Evolutionary conservation across 2,888 invertebrate genomes (phyloP).

Genomic region (Anthrax anthrax): DNA sequence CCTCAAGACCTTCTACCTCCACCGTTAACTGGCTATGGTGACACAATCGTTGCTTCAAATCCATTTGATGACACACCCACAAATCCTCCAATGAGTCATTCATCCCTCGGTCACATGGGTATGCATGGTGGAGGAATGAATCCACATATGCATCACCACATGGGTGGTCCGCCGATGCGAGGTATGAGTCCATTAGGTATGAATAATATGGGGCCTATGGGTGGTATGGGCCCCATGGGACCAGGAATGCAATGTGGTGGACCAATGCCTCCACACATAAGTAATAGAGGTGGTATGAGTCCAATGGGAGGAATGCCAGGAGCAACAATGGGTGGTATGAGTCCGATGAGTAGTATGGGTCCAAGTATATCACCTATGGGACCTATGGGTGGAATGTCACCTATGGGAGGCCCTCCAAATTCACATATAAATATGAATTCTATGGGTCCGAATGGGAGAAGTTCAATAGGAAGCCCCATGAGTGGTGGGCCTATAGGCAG

Average conservation of each 20-base stretch:
- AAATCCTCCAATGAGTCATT: conserved; percentile 36
- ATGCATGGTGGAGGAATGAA: conserved; percentile 23
- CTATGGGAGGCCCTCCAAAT: conserved; percentile 50
- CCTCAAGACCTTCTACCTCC: conserved; percentile 68
- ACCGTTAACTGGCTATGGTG: conserved; percentile 74
- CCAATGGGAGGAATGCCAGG: conserved; percentile 37
- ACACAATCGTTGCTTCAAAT: conserved; percentile 87
- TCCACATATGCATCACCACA: conserved; percentile 28
- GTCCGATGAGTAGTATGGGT: conserved; percentile 41
- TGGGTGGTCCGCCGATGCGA: conserved; percentile 40
- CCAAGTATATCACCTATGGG: conserved; percentile 50
- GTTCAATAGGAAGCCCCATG: conserved; percentile 59
- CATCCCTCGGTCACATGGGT: conserved; percentile 20
- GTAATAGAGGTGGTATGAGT: conserved; percentile 35
- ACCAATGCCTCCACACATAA: conserved; percentile 14
- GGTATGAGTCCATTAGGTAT: conserved; percentile 39
- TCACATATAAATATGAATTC: conserved; percentile 50
- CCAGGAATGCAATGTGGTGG: conserved; percentile 16
- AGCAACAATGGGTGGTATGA: conserved; percentile 34
- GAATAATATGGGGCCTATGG: conserved; percentile 41
- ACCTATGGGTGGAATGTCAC: conserved; percentile 51
- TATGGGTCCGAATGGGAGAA: conserved; percentile 38
- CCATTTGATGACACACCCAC: conserved; percentile 76
- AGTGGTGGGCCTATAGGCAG: conserved; percentile 40
- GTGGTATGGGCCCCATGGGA: conserved; percentile 40